phyloP scores from a whole-genome alignment of 2,888 invertebrate genomes.

The Crossocerus cetratus region DNA sequence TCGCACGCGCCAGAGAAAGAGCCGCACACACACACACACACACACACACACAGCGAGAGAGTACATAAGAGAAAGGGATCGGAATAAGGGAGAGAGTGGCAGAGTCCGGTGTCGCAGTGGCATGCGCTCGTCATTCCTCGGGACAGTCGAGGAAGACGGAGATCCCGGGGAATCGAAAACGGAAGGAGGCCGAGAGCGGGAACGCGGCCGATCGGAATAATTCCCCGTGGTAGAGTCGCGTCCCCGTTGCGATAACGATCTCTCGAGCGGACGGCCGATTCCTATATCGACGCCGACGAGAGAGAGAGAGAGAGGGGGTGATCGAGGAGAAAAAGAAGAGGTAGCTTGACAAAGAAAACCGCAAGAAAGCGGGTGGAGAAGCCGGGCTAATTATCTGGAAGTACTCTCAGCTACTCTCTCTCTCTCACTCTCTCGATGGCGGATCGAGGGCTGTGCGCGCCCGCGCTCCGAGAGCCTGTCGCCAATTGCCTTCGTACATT shows the following conservation, averaged over 20 bases:
- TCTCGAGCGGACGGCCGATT: background rate
- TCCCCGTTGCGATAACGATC: slow-evolving; percentile 1
- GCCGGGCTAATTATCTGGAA: slow-evolving; percentile 37
- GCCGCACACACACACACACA: too few species aligned
- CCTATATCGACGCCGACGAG: background rate
- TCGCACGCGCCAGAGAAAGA: too few species aligned
- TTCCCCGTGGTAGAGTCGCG: background rate
- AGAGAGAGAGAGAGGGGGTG: background rate
- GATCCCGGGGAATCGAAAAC: background rate
- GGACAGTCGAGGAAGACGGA: background rate
- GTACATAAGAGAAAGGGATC: background rate
- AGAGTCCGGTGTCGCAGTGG: background rate
- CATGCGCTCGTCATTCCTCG: background rate
- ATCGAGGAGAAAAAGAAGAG: slow-evolving; percentile 8
- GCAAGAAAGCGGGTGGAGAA: slow-evolving; percentile 17
- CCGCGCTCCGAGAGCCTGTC: slow-evolving; percentile 20
- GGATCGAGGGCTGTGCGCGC: background rate
- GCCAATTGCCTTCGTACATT: slow-evolving; percentile 31
- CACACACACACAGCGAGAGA: background rate
- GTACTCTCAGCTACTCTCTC: slow-evolving; percentile 23
- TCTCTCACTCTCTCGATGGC: slow-evolving; percentile 31
- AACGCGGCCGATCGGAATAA: background rate
- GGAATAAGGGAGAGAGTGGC: background rate
- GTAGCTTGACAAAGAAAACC: slow-evolving; percentile 22
- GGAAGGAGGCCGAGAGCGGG: background rate